Percentiles rank a stretch among this genome's conserved stretches.
Evolutionary conservation across 2,797 vertebrate species (phyloP).

Genomic region (Manis crassicaudata): DNA sequence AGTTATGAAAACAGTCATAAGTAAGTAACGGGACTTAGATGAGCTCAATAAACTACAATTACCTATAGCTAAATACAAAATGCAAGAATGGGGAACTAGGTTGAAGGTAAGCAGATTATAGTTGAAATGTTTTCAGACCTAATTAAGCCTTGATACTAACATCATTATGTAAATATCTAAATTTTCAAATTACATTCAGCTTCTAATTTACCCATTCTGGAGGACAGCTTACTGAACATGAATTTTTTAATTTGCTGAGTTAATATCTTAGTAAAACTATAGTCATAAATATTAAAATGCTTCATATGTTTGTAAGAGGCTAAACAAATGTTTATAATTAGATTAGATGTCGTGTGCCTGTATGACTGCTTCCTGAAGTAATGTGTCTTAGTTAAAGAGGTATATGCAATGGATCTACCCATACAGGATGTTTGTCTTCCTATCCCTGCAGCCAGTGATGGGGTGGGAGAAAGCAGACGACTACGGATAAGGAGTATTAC

Average conservation of each 20-base stretch:
- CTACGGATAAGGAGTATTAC: neutral
- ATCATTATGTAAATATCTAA: neutral
- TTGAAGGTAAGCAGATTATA: neutral
- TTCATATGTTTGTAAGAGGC: neutral
- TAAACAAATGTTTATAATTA: slow-evolving; percentile 11
- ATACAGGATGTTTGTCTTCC: neutral
- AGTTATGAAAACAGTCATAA: neutral
- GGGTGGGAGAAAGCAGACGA: neutral
- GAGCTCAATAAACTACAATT: neutral
- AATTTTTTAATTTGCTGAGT: neutral
- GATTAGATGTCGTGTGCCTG: neutral
- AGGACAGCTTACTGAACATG: neutral
- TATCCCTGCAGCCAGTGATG: neutral
- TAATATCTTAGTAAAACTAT: neutral
- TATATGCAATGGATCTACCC: neutral
- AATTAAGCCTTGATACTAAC: neutral
- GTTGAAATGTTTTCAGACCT: neutral
- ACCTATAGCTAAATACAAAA: neutral
- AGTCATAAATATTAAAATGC: neutral
- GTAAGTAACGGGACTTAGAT: neutral
- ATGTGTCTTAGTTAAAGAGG: neutral
- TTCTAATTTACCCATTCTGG: neutral
- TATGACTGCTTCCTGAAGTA: neutral
- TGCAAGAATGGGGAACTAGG: neutral
- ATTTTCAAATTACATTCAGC: slow-evolving; percentile 12